Percentiles rank a stretch among this genome's conserved stretches.
These are phyloP conservation scores for Drosophila trichaetosa DNA, from an alignment of 2,888 invertebrate genomes.

Conservation along the genomic window DNA sequence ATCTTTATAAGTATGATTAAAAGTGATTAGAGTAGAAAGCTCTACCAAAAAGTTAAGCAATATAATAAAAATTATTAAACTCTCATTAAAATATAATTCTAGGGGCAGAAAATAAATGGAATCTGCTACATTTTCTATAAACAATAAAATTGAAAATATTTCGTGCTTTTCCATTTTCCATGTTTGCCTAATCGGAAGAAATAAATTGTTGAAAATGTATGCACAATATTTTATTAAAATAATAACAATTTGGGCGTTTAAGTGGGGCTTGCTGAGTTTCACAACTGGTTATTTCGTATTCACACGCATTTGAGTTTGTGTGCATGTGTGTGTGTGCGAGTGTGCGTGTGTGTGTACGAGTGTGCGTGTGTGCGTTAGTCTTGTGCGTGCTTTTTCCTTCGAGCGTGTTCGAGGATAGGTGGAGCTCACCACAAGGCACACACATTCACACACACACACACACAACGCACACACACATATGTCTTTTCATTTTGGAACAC, in stretches of 20 bases:
- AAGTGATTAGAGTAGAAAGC: not conserved
- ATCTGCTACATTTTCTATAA: not conserved
- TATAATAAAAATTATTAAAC: not conserved
- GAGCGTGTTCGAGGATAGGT: slow-evolving; percentile 60
- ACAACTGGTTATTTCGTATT: slow-evolving; percentile 19
- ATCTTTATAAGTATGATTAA: not conserved
- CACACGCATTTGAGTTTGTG: slow-evolving; percentile 1
- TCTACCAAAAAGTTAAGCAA: not conserved
- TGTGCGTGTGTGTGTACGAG: slow-evolving; percentile 2
- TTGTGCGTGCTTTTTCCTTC: slow-evolving; percentile 57
- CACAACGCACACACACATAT: not conserved
- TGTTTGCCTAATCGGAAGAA: not conserved
- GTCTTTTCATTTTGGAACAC: slow-evolving; percentile 2
- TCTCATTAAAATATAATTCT: accelerated
- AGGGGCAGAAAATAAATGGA: not conserved
- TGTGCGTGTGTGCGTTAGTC: slow-evolving; percentile 41
- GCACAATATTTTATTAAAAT: not conserved
- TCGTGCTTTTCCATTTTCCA: not conserved
- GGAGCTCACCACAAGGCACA: slow-evolving; percentile 16
- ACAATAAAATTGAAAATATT: not conserved
- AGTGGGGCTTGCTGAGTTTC: slow-evolving; percentile 39
- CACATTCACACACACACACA: slow-evolving; percentile 4
- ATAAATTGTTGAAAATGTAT: not conserved
- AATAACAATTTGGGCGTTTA: slow-evolving; percentile 21
- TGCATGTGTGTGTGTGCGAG: slow-evolving; percentile 21